These are phyloP conservation scores for Nymphicus hollandicus DNA, from an alignment of 2,113 vertebrate genomes.

Conservation along the genomic window DNA sequence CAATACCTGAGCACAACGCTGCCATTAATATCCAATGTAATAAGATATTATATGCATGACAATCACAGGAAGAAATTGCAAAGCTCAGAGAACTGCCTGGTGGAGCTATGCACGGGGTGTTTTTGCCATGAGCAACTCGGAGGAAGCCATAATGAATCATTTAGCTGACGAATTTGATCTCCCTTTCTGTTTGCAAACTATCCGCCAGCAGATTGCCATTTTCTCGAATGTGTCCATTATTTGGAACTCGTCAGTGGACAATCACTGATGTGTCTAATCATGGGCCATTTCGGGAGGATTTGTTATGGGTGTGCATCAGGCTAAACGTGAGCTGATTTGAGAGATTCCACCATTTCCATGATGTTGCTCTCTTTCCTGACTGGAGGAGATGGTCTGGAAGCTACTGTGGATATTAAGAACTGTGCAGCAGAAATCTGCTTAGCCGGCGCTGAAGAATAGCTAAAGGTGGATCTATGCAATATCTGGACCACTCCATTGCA, in stretches of 20 bases:
- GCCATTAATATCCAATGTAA: constrained; percentile 64
- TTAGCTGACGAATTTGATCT: constrained; percentile 2
- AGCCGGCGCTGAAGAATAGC: background rate
- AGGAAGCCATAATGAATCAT: constrained; percentile 43
- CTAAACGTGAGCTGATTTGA: background rate
- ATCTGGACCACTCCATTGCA: background rate
- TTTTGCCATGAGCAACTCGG: constrained; percentile 19
- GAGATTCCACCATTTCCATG: background rate
- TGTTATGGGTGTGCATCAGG: background rate
- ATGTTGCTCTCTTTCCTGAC: background rate
- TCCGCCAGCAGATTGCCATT: constrained; percentile 28
- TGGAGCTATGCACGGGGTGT: background rate
- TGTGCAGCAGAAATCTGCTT: background rate
- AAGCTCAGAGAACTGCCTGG: background rate
- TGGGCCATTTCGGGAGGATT: background rate
- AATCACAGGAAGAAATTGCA: constrained; percentile 34
- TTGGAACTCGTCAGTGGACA: constrained; percentile 1
- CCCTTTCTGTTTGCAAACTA: constrained; percentile 22
- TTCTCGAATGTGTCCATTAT: constrained; percentile 9
- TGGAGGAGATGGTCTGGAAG: background rate
- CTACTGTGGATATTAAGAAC: background rate
- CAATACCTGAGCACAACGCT: constrained; percentile 44
- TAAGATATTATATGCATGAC: constrained; percentile 52
- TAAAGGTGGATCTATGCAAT: background rate
- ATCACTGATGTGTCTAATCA: background rate